These are phyloP conservation scores for Alcedo atthis DNA, from an alignment of 2,797 vertebrate species.

Conservation along the genomic window DNA sequence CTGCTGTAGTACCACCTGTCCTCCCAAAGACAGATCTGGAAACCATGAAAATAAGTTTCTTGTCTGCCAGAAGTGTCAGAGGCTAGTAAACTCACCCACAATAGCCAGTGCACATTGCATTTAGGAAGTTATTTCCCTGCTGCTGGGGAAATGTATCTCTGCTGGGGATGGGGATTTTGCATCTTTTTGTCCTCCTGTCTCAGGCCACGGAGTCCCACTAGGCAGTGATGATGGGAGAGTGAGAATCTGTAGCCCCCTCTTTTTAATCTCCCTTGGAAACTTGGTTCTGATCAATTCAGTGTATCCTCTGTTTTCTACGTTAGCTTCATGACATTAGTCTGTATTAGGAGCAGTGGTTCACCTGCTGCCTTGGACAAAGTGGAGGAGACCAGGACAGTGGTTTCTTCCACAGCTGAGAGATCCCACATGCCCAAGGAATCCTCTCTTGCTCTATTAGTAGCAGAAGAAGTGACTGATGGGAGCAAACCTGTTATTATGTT, in stretches of 20 bases:
- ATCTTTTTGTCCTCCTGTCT: background rate
- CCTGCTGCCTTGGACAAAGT: background rate
- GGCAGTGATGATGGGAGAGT: background rate
- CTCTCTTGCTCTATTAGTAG: conserved; percentile 7
- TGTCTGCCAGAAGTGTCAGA: background rate
- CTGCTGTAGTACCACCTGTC: background rate
- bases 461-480: background rate
- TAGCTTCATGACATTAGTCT: background rate
- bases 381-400: background rate
- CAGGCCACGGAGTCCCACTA: background rate
- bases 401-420: conserved; percentile 9
- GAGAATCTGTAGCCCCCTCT: background rate
- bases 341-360: background rate
- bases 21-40: background rate
- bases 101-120: background rate
- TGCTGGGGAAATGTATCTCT: background rate
- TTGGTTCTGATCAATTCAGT: background rate
- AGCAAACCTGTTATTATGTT: conserved; percentile 16
- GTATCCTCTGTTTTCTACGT: background rate
- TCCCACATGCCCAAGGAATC: background rate
- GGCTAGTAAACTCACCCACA: background rate
- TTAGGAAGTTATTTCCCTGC: background rate
- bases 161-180: background rate
- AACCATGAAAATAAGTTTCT: fast-evolving
- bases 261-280: background rate